phyloP scores from a whole-genome alignment of 2,113 vertebrate species.

The Gila orcuttii region DNA sequence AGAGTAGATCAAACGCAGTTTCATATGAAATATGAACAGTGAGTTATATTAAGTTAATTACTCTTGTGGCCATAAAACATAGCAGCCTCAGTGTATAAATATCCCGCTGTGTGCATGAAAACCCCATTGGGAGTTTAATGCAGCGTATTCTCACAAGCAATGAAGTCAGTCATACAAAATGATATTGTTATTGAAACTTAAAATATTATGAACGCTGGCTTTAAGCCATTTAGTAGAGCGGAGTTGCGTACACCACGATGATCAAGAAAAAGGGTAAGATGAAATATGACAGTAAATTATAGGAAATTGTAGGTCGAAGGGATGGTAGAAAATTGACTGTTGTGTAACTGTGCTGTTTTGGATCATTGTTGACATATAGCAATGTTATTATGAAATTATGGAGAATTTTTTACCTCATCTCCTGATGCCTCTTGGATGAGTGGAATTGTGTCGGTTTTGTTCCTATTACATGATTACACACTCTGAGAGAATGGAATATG shows the following conservation, averaged over 20 bases:
- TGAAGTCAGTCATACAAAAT: constrained; percentile 7
- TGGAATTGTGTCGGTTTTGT: background rate
- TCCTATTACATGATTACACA: constrained; percentile 12
- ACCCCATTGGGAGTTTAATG: constrained; percentile 20
- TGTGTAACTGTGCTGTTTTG: background rate
- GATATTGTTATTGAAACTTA: constrained; percentile 7
- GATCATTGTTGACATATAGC: background rate
- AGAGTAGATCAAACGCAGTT: constrained; percentile 7
- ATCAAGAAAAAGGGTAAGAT: background rate
- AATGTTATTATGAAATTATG: background rate
- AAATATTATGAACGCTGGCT: background rate
- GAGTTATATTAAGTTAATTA: constrained; percentile 28
- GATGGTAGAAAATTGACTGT: background rate
- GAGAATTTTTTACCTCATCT: constrained; percentile 1
- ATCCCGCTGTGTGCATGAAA: background rate
- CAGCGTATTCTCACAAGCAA: background rate
- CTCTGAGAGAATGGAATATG: constrained; percentile 14
- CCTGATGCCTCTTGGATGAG: background rate
- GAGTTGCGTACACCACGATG: background rate
- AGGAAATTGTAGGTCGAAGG: background rate
- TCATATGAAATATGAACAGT: constrained; percentile 13
- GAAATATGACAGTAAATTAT: background rate
- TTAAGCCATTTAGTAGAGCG: background rate
- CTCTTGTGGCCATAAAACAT: constrained; percentile 29
- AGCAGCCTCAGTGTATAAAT: constrained; percentile 2